Conservation (phyloP, 1,140 invertebrate species). For the Heliconius hermathena region DNA sequence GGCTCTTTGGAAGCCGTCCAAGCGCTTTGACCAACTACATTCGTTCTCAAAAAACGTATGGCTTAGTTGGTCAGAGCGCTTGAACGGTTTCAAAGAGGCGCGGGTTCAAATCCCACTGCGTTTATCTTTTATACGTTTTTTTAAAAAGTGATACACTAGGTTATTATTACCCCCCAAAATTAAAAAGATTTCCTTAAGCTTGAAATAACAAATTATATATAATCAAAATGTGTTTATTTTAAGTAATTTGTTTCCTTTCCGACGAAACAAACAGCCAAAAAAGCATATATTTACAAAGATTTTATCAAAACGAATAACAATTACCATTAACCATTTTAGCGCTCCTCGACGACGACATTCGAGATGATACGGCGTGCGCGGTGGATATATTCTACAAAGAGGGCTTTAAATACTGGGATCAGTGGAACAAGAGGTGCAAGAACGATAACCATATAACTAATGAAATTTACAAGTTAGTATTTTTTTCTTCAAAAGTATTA, state of each 20-base stretch:
- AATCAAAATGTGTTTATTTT: not conserved
- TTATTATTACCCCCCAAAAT: too few relatives aligned
- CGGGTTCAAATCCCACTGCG: too few relatives aligned
- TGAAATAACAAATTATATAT: not conserved
- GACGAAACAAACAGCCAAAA: not conserved
- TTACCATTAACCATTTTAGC: conserved; percentile 42
- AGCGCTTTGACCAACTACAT: too few relatives aligned
- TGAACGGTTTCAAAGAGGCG: too few relatives aligned
- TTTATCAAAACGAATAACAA: not conserved
- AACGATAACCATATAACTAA: conserved; percentile 70
- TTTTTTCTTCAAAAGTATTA: too few relatives aligned
- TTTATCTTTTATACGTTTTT: too few relatives aligned
- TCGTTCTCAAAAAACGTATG: too few relatives aligned
- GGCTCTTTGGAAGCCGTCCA: too few relatives aligned
- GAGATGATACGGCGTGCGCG: conserved; percentile 71
- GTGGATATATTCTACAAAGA: conserved; percentile 64
- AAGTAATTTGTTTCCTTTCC: not conserved
- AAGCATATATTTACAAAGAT: not conserved
- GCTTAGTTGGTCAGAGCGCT: too few relatives aligned
- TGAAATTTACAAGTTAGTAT: conserved; percentile 70
- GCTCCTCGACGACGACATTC: conserved; percentile 70
- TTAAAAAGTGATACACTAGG: too few relatives aligned
- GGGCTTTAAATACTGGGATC: conserved; percentile 74
- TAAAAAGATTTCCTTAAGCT: too few relatives aligned
- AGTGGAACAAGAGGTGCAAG: conserved; percentile 82